Percentiles rank a stretch among this genome's conserved stretches.
Conservation (phyloP, 2,888 invertebrate genomes). For the Leptinotarsa peninsularis region DNA sequence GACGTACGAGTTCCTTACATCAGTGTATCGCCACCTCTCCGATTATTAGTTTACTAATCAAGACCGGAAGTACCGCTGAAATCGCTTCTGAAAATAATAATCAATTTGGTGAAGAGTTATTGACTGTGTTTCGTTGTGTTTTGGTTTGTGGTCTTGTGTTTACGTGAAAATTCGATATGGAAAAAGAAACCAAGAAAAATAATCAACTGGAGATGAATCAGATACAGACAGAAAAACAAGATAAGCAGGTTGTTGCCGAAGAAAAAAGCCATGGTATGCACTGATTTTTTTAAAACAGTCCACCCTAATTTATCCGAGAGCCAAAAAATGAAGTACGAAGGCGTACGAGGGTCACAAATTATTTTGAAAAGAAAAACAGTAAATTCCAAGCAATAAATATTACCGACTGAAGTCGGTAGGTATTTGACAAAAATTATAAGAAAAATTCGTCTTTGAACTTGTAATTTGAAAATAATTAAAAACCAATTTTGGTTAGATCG, state of each 20-base stretch:
- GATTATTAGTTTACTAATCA: neutral
- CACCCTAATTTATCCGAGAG: no score
- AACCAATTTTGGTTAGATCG: no score
- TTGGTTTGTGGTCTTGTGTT: neutral
- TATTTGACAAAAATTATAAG: no score
- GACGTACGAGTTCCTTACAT: conserved; percentile 9
- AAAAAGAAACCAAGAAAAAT: conserved; percentile 15
- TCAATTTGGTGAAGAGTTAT: neutral
- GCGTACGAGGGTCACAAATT: no score
- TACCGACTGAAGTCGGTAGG: no score
- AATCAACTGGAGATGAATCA: conserved; percentile 27
- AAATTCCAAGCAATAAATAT: no score
- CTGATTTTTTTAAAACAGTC: neutral
- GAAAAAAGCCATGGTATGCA: conserved; percentile 33
- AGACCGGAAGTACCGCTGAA: neutral
- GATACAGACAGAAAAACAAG: conserved; percentile 12
- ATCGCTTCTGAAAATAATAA: neutral
- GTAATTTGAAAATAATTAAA: no score
- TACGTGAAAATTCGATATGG: neutral
- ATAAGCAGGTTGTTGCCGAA: conserved; percentile 16
- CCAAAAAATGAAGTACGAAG: no score
- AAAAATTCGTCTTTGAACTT: no score
- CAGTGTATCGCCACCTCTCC: conserved; percentile 3
- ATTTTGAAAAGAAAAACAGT: no score
- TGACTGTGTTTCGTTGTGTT: neutral